A percentile compares a stretch with the other conserved stretches of the same genome.
phyloP scores from a whole-genome alignment of 1,140 invertebrate species.

The Rhysida immarginata region DNA sequence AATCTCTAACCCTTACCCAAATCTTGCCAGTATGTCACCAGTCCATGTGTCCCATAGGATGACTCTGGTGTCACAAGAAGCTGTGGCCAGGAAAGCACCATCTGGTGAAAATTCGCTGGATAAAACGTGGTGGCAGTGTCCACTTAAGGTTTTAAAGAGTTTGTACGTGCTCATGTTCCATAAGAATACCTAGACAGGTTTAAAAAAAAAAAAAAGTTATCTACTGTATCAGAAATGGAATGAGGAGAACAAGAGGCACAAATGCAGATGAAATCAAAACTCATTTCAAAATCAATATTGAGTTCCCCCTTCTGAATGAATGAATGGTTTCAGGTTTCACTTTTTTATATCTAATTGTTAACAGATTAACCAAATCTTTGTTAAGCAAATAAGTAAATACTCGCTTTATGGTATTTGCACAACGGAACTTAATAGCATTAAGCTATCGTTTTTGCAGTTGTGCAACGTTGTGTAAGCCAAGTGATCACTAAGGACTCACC shows the following conservation, averaged over 20 bases:
- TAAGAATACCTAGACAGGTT: slow-evolving; percentile 33
- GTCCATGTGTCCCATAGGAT: slow-evolving; percentile 38
- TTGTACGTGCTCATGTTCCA: slow-evolving; percentile 31
- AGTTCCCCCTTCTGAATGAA: too few relatives aligned
- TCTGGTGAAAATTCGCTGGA: slow-evolving; percentile 39
- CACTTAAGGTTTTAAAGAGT: slow-evolving; percentile 27
- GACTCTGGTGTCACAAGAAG: slow-evolving; percentile 37
- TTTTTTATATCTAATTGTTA: too few relatives aligned
- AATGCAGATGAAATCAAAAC: background rate
- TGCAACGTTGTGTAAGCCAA: too few relatives aligned
- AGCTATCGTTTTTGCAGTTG: too few relatives aligned
- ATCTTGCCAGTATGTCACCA: slow-evolving; percentile 24
- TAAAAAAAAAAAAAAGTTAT: slow-evolving; percentile 8
- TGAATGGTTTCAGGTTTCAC: too few relatives aligned
- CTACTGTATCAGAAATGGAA: too few relatives aligned
- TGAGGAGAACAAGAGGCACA: background rate
- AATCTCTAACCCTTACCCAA: slow-evolving; percentile 23
- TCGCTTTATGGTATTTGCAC: too few relatives aligned
- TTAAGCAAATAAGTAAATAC: too few relatives aligned
- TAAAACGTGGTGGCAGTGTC: slow-evolving; percentile 37
- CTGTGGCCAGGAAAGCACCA: slow-evolving; percentile 38
- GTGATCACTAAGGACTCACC: too few relatives aligned
- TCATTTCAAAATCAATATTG: too few relatives aligned
- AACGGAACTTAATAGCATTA: too few relatives aligned
- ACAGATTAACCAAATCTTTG: too few relatives aligned